Evolutionary conservation across 2,113 vertebrate genomes (phyloP).

Genomic region (Tor tambroides): DNA sequence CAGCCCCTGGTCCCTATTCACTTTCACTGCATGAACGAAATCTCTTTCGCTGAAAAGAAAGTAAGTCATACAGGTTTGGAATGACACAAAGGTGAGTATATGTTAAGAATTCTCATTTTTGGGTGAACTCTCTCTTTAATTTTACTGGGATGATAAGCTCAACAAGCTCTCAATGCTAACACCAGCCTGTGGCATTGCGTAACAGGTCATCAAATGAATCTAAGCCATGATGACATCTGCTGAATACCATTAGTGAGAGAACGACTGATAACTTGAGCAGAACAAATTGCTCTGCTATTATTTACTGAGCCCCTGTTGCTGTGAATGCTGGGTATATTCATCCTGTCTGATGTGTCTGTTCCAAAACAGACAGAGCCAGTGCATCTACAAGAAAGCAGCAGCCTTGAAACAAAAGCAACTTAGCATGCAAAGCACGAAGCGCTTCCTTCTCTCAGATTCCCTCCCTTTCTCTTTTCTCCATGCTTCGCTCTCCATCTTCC

Average conservation of each 20-base stretch:
- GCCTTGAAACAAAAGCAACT: constrained; percentile 68
- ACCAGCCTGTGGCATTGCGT: neutral
- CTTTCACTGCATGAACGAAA: neutral
- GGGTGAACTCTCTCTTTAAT: neutral
- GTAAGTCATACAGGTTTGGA: neutral
- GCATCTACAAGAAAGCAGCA: constrained; percentile 53
- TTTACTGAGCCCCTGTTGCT: constrained; percentile 7
- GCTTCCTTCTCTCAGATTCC: constrained; percentile 53
- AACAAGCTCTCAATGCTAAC: neutral
- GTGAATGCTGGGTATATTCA: constrained; percentile 26
- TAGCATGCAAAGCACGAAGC: constrained; percentile 73
- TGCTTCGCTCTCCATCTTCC: neutral
- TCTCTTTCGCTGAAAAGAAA: neutral
- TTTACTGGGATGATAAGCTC: neutral
- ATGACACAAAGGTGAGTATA: neutral
- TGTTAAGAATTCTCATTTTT: neutral
- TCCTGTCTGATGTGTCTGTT: constrained; percentile 24
- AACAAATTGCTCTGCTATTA: constrained; percentile 2
- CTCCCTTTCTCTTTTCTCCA: neutral
- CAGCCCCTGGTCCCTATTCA: too few relatives aligned
- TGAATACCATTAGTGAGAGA: neutral
- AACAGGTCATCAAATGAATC: constrained; percentile 8
- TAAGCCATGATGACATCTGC: constrained; percentile 11
- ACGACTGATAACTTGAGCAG: constrained; percentile 13
- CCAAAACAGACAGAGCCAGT: constrained; percentile 38